These are phyloP conservation scores for Neuroterus valhalla DNA, from an alignment of 1,140 invertebrate genomes.

Conservation along the genomic window DNA sequence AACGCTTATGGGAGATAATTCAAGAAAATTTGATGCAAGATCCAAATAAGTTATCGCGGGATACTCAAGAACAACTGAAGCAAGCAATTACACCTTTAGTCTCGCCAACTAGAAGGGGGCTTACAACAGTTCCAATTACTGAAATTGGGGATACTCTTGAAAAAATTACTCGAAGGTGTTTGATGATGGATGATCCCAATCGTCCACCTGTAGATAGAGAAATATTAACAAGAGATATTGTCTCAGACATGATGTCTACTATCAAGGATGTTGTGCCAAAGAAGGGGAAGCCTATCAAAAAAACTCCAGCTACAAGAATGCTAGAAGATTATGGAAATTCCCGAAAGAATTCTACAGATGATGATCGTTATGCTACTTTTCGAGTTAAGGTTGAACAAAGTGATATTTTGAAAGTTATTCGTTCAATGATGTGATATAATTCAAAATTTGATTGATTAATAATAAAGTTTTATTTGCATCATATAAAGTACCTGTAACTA, in stretches of 20 bases:
- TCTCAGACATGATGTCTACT: constrained; percentile 48
- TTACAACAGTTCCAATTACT: constrained; percentile 16
- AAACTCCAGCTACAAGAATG: too few species aligned
- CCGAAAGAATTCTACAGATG: too few species aligned
- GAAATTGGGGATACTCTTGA: constrained; percentile 50
- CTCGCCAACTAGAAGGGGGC: constrained; percentile 36
- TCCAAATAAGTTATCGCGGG: constrained; percentile 11
- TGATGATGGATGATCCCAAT: constrained; percentile 9
- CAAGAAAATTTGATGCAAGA: constrained; percentile 39
- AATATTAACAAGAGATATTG: constrained; percentile 44
- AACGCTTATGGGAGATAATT: constrained; percentile 56
- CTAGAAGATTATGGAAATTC: too few species aligned
- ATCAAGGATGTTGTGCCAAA: constrained; percentile 33
- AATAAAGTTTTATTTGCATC: too few species aligned
- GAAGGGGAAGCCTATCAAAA: too few species aligned
- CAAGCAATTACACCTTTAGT: constrained; percentile 41
- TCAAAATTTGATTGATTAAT: too few species aligned
- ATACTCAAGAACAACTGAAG: constrained; percentile 7
- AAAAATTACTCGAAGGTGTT: constrained; percentile 42
- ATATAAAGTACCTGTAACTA: too few species aligned
- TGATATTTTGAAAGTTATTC: constrained; percentile 1
- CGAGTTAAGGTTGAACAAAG: constrained; percentile 34
- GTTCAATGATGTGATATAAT: too few species aligned
- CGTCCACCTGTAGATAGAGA: constrained; percentile 46
- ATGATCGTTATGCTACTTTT: constrained; percentile 32